These are phyloP conservation scores for Schizotus pectinicornis DNA, from an alignment of 2,888 invertebrate species.

Conservation along the genomic window DNA sequence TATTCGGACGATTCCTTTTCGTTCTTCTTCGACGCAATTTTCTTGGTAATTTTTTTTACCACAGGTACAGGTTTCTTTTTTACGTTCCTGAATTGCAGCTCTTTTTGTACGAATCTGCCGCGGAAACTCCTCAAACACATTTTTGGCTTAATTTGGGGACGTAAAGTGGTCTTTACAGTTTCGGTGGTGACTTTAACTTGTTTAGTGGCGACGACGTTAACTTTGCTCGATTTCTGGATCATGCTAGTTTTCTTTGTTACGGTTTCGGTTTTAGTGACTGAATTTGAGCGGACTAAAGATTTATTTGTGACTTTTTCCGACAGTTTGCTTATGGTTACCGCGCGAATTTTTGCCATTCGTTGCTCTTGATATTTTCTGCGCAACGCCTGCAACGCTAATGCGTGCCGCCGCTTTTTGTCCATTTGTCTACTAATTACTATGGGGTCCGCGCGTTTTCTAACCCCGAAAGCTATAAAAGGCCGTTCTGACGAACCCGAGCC, in stretches of 20 bases:
- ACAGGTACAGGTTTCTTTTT: conserved; percentile 14
- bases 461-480: conserved; percentile 63
- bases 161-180: conserved; percentile 46
- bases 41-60: not conserved
- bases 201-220: conserved; percentile 54
- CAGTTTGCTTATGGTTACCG: conserved; percentile 57
- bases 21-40: conserved; percentile 10
- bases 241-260: conserved; percentile 49
- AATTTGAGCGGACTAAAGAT: conserved; percentile 61
- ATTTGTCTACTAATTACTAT: conserved; percentile 57
- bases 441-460: conserved; percentile 64
- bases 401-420: conserved; percentile 57
- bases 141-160: conserved; percentile 44
- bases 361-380: conserved; percentile 68
- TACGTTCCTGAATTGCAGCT: conserved; percentile 46
- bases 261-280: conserved; percentile 56
- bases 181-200: conserved; percentile 54
- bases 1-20: conserved; percentile 51
- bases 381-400: conserved; percentile 63
- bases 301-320: conserved; percentile 56
- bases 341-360: conserved; percentile 63
- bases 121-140: conserved; percentile 59
- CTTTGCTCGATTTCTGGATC: conserved; percentile 48
- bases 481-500: conserved; percentile 49
- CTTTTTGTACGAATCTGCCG: conserved; percentile 55